Base-by-base conservation (phyloP, 2,888 invertebrate species). In the Cyclophora albipunctata region DNA sequence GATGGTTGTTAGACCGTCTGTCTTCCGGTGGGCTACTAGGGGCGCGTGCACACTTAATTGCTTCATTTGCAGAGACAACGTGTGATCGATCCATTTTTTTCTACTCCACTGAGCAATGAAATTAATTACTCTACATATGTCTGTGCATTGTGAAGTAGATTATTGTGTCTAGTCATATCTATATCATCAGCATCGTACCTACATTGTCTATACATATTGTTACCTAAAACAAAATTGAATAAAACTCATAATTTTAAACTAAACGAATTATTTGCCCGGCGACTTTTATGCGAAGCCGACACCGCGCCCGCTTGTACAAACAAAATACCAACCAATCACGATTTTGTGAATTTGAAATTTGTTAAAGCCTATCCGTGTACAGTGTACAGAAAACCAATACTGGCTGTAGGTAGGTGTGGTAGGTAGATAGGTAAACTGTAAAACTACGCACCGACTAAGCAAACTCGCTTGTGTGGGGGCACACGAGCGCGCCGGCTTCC, bases 341-440 rank as follows among this genome's bases (percentile, higher is more conserved):
- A 85, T 82, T 86, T 88, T 86, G 83, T 84, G 86, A 88, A 86
- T 85, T 86, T 86, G 81, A 87, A 87, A 86, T 86, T 87, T 85
- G 84, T 84, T 85, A 76, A 84, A 84, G 79, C 82, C 79, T 76
- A 79, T 62, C 51, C 65, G 73, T 78, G 78, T 82, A 83, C 84
- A 83, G 73, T 78, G 78, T 82, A 83, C 84, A 83, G 85, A 85
- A 86, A 87, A 85, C 86, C 86, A 84, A 85, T 86, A 85, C 80
- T 67, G 74, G 67, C 78, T 80, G 77, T 63, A 57, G 46, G 45
- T 42, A 69, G 20, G 20, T 20, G 20, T 20, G 20, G 20, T 20
- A 20, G 20, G 20, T 20, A 20, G 20, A 20, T 67, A 63, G 45
- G 56, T 63, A 72, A 68, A 69, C 67, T 73, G 72, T 79, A 81